Conservation (phyloP, 2,888 invertebrate genomes). For the Ophion ventricosus region DNA sequence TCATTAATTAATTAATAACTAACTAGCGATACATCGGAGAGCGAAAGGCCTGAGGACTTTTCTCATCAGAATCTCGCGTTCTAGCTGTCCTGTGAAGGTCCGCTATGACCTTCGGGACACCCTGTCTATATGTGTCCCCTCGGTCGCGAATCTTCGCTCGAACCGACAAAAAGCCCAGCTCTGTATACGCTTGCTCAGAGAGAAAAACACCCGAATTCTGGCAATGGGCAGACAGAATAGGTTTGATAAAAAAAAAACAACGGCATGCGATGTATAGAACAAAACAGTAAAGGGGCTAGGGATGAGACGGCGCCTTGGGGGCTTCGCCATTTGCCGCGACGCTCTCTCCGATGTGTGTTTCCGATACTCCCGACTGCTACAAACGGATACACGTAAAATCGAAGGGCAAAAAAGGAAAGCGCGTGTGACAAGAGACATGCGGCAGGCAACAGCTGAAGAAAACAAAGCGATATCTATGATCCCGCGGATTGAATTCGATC, state of each 20-base stretch:
- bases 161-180: neutral
- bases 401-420: conserved; percentile 6
- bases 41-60: neutral
- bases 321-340: conserved; percentile 53
- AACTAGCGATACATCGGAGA: neutral
- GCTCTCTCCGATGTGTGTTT: neutral
- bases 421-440: conserved; percentile 17
- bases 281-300: conserved; percentile 65
- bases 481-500: conserved; percentile 8
- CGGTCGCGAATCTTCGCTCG: neutral
- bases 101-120: neutral
- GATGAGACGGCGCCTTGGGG: conserved; percentile 73
- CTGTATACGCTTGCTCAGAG: neutral
- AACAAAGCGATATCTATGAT: conserved; percentile 51
- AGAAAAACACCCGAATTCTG: conserved; percentile 3
- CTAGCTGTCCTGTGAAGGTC: neutral
- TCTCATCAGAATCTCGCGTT: too few species aligned
- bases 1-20: too few species aligned
- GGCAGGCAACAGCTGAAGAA: conserved; percentile 8
- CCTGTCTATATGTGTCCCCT: neutral
- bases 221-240: neutral
- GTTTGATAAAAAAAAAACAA: conserved; percentile 8
- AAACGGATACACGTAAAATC: conserved; percentile 17
- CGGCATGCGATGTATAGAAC: conserved; percentile 19
- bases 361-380: conserved; percentile 13